A percentile compares a stretch with the other conserved stretches of the same genome.
These are phyloP conservation scores for Eupithecia centaureata DNA, from an alignment of 2,888 invertebrate species.

Conservation along the genomic window DNA sequence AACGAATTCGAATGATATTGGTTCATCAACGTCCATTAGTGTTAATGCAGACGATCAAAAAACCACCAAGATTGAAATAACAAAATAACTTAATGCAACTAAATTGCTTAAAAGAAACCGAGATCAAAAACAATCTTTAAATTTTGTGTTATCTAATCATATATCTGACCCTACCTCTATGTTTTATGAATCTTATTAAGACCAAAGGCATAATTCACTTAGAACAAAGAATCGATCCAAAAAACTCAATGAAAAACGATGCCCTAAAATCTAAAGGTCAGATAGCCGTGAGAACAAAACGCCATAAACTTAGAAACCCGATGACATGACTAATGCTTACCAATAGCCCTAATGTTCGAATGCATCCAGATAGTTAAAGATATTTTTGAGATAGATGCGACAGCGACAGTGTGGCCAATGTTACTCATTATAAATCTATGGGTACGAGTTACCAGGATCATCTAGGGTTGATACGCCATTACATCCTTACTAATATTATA, in stretches of 20 bases:
- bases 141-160: conserved; percentile 8
- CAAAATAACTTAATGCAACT: neutral
- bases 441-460: conserved; percentile 27
- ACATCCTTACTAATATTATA: neutral
- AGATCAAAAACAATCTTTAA: neutral
- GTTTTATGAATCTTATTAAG: conserved; percentile 13
- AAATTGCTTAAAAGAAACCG: neutral
- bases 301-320: conserved; percentile 37
- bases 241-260: conserved; percentile 36
- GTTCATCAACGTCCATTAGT: conserved; percentile 40
- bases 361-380: conserved; percentile 22
- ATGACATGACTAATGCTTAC: conserved; percentile 46
- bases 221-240: conserved; percentile 31
- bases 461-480: conserved; percentile 30
- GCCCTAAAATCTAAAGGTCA: conserved; percentile 37
- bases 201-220: conserved; percentile 23
- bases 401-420: conserved; percentile 21
- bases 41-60: conserved; percentile 28
- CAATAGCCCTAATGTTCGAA: conserved; percentile 27
- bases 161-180: neutral
- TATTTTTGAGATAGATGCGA: conserved; percentile 24
- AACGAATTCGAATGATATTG: conserved; percentile 39
- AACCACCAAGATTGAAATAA: conserved; percentile 18
- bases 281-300: conserved; percentile 44
- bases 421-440: conserved; percentile 36